phyloP scores from a whole-genome alignment of 35 echinoderm and acorn worm genomes.

The Patiria miniata region DNA sequence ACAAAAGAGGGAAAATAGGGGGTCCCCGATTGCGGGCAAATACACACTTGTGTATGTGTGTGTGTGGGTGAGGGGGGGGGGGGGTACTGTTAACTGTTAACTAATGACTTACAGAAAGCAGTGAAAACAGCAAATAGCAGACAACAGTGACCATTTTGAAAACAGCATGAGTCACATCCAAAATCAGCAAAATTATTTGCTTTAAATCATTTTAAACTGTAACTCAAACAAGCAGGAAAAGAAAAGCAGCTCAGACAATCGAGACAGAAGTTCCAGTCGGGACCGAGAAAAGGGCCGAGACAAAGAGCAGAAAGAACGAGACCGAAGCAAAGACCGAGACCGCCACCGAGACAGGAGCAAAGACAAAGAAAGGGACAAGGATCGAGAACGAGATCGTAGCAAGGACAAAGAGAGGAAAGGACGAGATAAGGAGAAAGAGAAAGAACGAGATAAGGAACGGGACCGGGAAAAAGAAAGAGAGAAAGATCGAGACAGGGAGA shows the following conservation, averaged over 20 bases:
- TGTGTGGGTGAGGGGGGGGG: too few relatives aligned
- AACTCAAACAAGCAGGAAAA: constrained; percentile 63
- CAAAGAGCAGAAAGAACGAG: constrained; percentile 55
- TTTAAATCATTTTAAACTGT: not conserved
- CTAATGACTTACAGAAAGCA: too few relatives aligned
- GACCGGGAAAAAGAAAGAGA: constrained; percentile 41
- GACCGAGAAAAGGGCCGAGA: constrained; percentile 69
- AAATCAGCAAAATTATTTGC: too few relatives aligned
- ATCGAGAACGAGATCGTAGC: constrained; percentile 38
- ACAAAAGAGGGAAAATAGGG: too few relatives aligned
- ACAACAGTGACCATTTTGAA: too few relatives aligned
- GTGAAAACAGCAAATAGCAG: too few relatives aligned
- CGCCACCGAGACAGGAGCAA: constrained; percentile 81
- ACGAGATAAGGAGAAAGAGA: constrained; percentile 55
- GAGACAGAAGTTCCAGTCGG: constrained; percentile 75
- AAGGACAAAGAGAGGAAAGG: constrained; percentile 51
- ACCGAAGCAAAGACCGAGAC: constrained; percentile 57
- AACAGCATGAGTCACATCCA: too few relatives aligned
- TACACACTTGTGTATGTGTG: too few relatives aligned
- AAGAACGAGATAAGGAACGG: constrained; percentile 51
- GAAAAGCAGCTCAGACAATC: constrained; percentile 93
- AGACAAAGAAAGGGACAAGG: constrained; percentile 66
- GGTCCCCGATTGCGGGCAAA: too few relatives aligned
- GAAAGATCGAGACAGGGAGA: constrained; percentile 44
- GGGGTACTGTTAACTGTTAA: too few relatives aligned